These are phyloP conservation scores for Taeniopygia guttata DNA, from an alignment of 2,797 vertebrate species.

Conservation along the genomic window DNA sequence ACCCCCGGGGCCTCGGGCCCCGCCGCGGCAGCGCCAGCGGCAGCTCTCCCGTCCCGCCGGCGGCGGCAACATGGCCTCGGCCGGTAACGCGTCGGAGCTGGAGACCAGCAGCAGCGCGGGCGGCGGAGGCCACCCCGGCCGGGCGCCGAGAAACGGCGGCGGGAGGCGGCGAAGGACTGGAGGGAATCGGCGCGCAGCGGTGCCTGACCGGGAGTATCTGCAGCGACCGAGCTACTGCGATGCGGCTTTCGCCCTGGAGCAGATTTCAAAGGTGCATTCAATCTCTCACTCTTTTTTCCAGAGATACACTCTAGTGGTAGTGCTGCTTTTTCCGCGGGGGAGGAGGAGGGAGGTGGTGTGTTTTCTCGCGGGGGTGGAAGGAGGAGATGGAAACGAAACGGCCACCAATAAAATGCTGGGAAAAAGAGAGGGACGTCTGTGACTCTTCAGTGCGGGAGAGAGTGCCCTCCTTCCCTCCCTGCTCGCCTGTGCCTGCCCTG, in stretches of 20 bases:
- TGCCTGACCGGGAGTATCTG: conserved; percentile 91
- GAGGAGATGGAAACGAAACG: conserved; percentile 55
- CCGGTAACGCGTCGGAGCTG: conserved; percentile 88
- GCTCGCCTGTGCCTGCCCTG: not conserved
- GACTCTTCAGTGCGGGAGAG: conserved; percentile 37
- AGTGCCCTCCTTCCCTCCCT: not conserved
- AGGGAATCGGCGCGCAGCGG: conserved; percentile 59
- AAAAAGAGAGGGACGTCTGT: conserved; percentile 54
- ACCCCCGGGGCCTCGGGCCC: conserved; percentile 76
- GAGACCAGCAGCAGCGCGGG: conserved; percentile 71
- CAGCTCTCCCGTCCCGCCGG: conserved; percentile 83
- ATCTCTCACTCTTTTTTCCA: conserved; percentile 35
- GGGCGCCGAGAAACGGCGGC: conserved; percentile 22
- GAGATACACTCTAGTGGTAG: not conserved
- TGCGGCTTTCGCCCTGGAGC: conserved; percentile 92
- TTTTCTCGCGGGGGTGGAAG: conserved; percentile 51
- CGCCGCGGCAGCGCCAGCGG: conserved; percentile 67
- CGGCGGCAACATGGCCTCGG: conserved; percentile 93
- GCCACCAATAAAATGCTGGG: conserved; percentile 57
- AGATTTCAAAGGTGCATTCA: conserved; percentile 92
- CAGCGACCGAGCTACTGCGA: conserved; percentile 98
- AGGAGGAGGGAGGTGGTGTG: conserved; percentile 14
- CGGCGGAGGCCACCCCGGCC: conserved; percentile 42
- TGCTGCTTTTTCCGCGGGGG: conserved; percentile 10
- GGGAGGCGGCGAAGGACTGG: conserved; percentile 66